Base-by-base conservation (phyloP, 2,797 vertebrate genomes). In the Gambelia wislizenii region DNA sequence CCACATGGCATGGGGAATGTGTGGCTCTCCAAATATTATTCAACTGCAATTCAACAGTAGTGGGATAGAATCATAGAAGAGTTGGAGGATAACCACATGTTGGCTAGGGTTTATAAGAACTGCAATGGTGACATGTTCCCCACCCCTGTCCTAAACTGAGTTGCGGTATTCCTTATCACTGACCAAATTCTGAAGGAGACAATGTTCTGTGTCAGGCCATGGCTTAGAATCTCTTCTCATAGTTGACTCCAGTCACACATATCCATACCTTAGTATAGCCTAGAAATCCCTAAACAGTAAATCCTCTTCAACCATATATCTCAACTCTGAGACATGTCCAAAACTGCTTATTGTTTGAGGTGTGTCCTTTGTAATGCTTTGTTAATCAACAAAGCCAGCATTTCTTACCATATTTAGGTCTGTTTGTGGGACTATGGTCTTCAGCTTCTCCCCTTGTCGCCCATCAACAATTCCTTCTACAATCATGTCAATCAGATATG, bases 391-490 rank as follows among this genome's bases (percentile, higher is more conserved):
- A 52, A 92, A 69, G 22, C 33, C 42, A 59, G 0, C 0, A 0
- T 49, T 59, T 76, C 97, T 93, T 94, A 99, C 99, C 99, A 99
- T 99, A 91, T 99, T 99, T 47, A 99, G 96, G 94, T 98, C 98
- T 27, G 99, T 99, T 96, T 99, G 98, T 59, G 98, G 98, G 74
- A 99, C 97, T 52, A 99, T 96, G 1, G 97, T 99, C 96, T 98
- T 99, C 91, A 99, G 96, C 91, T 96, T 99, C 92, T 97, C 94
- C 52, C 96, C 97, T 49, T 98, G 98, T 92, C 94, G 97, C 12
- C 98, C 98, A 0, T 98, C 98, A 85, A 98, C 95, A 14, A 98
- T 92, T 59, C 99, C 99, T 39, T 99, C 98, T 87, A 98, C 91
- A 56, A 99, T 99, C 98, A 98, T 95, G 49, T 98, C 97, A 25